Evolutionary conservation across 64 coral and sea anemone species (phyloP).

Genomic region (Platygyra sinensis): DNA sequence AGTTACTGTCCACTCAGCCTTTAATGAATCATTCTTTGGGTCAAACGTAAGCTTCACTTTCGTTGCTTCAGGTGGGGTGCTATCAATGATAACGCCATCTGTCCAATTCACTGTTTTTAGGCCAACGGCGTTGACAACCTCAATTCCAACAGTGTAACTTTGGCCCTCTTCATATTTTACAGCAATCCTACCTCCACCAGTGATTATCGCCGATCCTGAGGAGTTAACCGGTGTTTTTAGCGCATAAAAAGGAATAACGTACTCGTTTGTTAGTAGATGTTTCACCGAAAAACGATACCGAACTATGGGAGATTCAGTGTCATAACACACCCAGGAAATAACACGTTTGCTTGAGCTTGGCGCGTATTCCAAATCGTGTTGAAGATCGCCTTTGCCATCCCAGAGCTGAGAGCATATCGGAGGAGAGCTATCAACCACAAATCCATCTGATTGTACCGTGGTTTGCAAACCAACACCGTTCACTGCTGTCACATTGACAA

Average conservation of each 20-base stretch:
- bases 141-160: conserved; percentile 76
- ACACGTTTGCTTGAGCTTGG: conserved; percentile 54
- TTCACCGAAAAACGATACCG: conserved; percentile 77
- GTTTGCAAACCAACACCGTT: conserved; percentile 69
- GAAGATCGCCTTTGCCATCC: conserved; percentile 43
- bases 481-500: conserved; percentile 71
- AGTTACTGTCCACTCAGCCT: conserved; percentile 62
- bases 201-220: conserved; percentile 65
- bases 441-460: conserved; percentile 71
- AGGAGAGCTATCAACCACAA: conserved; percentile 76
- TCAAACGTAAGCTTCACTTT: conserved; percentile 59
- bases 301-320: conserved; percentile 70
- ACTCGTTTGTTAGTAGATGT: conserved; percentile 46
- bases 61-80: conserved; percentile 79
- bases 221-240: conserved; percentile 55
- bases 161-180: conserved; percentile 65
- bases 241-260: conserved; percentile 70
- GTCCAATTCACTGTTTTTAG: conserved; percentile 77
- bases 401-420: conserved; percentile 79
- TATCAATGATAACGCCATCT: conserved; percentile 78
- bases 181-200: conserved; percentile 66
- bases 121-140: conserved; percentile 74
- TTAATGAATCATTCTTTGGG: conserved; percentile 56
- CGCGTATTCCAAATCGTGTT: conserved; percentile 42
- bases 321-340: conserved; percentile 83